These are phyloP conservation scores for Bicyclus anynana DNA, from an alignment of 1,140 invertebrate genomes.

Conservation along the genomic window DNA sequence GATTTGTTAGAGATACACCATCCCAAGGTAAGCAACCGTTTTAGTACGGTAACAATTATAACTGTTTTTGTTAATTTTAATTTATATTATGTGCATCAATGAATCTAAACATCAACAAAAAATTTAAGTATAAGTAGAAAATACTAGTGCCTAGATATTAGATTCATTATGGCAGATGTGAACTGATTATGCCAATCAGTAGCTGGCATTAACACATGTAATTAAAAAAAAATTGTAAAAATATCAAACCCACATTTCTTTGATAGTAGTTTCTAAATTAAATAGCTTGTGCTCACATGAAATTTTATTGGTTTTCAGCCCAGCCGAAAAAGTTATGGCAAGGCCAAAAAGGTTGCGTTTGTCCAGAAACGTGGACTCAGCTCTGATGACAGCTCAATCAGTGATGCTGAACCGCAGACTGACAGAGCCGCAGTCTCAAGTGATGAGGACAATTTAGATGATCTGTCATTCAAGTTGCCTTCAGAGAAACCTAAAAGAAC, in stretches of 20 bases:
- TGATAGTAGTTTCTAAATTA: no score
- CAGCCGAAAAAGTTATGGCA: constrained; percentile 59
- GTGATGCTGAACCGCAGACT: constrained; percentile 19
- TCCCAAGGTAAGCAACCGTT: constrained; percentile 51
- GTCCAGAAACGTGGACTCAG: constrained; percentile 32
- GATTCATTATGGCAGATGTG: no score
- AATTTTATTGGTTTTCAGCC: constrained; percentile 36
- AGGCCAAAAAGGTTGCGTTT: constrained; percentile 60
- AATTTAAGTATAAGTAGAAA: no score
- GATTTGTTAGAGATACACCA: constrained; percentile 52
- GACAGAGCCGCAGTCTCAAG: constrained; percentile 17
- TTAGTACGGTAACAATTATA: no score
- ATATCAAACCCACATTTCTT: no score
- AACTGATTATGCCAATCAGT: no score
- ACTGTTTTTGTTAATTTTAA: no score
- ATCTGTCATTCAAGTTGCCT: constrained; percentile 53
- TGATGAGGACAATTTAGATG: constrained; percentile 50
- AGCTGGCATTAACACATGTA: no score
- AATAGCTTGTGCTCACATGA: not conserved
- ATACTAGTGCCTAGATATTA: no score
- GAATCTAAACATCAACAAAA: no score
- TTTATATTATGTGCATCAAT: no score
- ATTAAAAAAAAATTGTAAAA: no score
- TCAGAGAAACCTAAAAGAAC: constrained; percentile 38
- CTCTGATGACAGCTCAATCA: constrained; percentile 30